Percentiles rank a stretch among this genome's conserved stretches.
These are phyloP conservation scores for Brachypodius melanocephalos DNA, from an alignment of 2,113 vertebrate species.

Conservation along the genomic window DNA sequence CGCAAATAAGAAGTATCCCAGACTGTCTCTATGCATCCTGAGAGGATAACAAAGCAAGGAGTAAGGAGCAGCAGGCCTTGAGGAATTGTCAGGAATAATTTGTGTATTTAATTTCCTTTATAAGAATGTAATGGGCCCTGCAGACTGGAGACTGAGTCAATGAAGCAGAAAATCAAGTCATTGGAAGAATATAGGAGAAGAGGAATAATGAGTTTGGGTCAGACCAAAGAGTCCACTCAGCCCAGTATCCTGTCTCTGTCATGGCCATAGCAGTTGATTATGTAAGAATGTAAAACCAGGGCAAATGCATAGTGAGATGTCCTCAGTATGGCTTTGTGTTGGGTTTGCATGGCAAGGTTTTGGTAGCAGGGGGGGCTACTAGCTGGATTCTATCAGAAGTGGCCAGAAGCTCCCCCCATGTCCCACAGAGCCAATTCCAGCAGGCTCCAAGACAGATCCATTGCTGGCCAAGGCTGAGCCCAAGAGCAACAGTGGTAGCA, in stretches of 20 bases:
- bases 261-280: background rate
- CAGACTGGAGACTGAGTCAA: background rate
- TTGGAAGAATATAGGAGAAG: background rate
- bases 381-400: background rate
- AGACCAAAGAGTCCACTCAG: background rate
- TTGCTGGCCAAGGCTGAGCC: background rate
- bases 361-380: background rate
- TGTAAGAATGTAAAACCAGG: background rate
- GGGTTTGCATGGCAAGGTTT: background rate
- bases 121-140: background rate
- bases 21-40: background rate
- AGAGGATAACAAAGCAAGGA: background rate
- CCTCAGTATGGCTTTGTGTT: background rate
- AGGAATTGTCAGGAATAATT: slow-evolving; percentile 1
- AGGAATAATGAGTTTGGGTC: background rate
- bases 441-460: rapidly evolving
- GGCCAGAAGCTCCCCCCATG: background rate
- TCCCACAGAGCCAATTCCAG: background rate
- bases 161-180: slow-evolving; percentile 27
- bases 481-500: rapidly evolving
- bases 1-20: background rate
- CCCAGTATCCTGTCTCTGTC: background rate
- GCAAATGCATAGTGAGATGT: background rate
- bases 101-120: background rate
- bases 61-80: background rate